Conservation (phyloP, 2,888 invertebrate species). For the Lepidocyrtoides sp. region DNA sequence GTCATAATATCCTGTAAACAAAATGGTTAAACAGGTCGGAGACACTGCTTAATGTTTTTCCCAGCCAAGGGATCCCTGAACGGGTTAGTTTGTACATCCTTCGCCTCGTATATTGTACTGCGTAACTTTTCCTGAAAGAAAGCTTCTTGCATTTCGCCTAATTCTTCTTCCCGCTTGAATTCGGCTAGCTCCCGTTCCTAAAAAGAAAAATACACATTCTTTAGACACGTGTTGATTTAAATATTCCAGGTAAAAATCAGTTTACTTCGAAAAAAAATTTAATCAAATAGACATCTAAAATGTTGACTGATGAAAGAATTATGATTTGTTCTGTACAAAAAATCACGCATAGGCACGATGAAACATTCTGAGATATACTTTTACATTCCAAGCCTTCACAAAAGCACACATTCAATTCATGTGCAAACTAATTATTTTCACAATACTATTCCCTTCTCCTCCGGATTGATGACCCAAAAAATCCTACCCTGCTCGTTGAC, state of each 20-base stretch:
- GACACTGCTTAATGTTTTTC: conserved; percentile 79
- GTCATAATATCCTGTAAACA: too few relatives aligned
- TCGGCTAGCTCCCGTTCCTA: conserved; percentile 79
- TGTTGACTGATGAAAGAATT: too few relatives aligned
- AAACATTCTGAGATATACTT: too few relatives aligned
- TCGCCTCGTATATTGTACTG: conserved; percentile 74
- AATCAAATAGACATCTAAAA: too few relatives aligned
- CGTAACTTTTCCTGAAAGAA: conserved; percentile 80
- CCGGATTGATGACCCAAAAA: conserved; percentile 30
- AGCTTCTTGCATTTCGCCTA: conserved; percentile 81
- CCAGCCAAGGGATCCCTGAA: conserved; percentile 79
- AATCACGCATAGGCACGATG: too few relatives aligned
- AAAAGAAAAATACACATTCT: background rate
- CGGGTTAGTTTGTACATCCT: conserved; percentile 80
- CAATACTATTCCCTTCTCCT: background rate
- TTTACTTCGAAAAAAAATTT: too few relatives aligned
- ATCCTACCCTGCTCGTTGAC: background rate
- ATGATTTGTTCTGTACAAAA: too few relatives aligned
- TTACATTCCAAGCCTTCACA: too few relatives aligned
- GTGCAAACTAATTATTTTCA: background rate
- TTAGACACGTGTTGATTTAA: too few relatives aligned
- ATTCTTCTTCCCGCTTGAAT: conserved; percentile 77
- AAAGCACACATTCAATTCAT: too few relatives aligned
- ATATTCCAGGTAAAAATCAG: too few relatives aligned
- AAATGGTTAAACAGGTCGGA: conserved; percentile 71